Evolutionary conservation across 2,888 invertebrate genomes (phyloP).

Genomic region (Mesorhabditis spiculigera): DNA sequence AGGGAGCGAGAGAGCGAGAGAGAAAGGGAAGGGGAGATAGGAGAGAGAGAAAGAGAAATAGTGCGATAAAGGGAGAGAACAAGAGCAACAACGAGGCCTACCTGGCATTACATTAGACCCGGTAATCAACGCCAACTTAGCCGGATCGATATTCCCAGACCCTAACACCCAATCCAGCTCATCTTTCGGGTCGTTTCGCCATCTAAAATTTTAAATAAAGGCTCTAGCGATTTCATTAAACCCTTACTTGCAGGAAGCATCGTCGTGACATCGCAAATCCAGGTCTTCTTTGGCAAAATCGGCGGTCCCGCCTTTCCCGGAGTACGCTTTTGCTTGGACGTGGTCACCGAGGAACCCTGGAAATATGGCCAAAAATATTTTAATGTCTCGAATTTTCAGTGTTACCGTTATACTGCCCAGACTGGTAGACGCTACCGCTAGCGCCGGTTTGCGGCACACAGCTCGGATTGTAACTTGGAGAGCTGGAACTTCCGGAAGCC

Average conservation of each 20-base stretch:
- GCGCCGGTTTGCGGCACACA: background rate
- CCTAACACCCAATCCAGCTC: slow-evolving; percentile 42
- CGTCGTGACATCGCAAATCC: slow-evolving; percentile 29
- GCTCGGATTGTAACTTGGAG: background rate
- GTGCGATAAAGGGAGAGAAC: too few species aligned
- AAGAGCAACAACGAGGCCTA: slow-evolving; percentile 17
- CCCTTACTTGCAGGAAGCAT: slow-evolving; percentile 3
- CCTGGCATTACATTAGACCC: slow-evolving; percentile 38
- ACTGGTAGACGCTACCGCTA: background rate
- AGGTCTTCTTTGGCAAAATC: slow-evolving; percentile 31
- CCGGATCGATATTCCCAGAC: slow-evolving; percentile 34
- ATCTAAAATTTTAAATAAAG: slow-evolving; percentile 23
- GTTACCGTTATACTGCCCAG: slow-evolving; percentile 1
- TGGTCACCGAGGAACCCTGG: slow-evolving; percentile 32
- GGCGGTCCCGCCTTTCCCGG: slow-evolving; percentile 22
- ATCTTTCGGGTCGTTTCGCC: slow-evolving; percentile 39
- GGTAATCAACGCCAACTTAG: slow-evolving; percentile 33
- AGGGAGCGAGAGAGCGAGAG: too few species aligned
- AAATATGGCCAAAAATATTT: slow-evolving; percentile 2
- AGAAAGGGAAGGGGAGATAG: too few species aligned
- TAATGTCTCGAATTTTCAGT: too few species aligned
- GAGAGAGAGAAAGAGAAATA: too few species aligned
- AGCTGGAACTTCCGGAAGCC: background rate
- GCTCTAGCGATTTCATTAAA: slow-evolving; percentile 3
- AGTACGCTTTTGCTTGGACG: slow-evolving; percentile 35